These are phyloP conservation scores for Engystomops pustulosus DNA, from an alignment of 2,113 vertebrate species.

Conservation along the genomic window DNA sequence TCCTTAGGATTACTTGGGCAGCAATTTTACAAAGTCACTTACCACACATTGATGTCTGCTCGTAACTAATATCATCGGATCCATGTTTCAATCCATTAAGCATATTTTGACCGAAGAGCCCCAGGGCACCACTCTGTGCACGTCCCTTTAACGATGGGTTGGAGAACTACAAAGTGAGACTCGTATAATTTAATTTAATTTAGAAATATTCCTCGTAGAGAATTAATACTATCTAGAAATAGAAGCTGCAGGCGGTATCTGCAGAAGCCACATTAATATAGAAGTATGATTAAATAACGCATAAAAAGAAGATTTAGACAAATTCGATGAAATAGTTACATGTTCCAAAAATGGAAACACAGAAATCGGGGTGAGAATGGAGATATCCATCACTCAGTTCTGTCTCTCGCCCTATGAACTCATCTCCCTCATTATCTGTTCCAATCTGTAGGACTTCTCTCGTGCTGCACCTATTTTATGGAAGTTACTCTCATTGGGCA, in stretches of 20 bases:
- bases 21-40: slow-evolving; percentile 39
- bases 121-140: slow-evolving; percentile 6
- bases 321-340: not conserved
- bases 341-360: not conserved
- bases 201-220: slow-evolving; percentile 42
- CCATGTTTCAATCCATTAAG: slow-evolving; percentile 47
- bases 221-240: slow-evolving; percentile 36
- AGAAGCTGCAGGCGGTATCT: slow-evolving; percentile 31
- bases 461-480: not conserved
- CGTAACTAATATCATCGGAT: slow-evolving; percentile 35
- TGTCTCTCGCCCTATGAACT: not conserved
- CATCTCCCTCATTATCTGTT: not conserved
- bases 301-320: slow-evolving; percentile 24
- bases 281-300: slow-evolving; percentile 41
- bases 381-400: not conserved
- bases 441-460: not conserved
- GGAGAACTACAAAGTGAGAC: slow-evolving; percentile 48
- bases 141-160: slow-evolving; percentile 36
- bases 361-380: not conserved
- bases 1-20: slow-evolving; percentile 15
- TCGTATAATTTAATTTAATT: slow-evolving; percentile 53
- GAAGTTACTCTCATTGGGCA: too few relatives aligned
- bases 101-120: slow-evolving; percentile 28
- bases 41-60: slow-evolving; percentile 21
- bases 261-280: slow-evolving; percentile 30